These are phyloP conservation scores for Hippocampus abdominalis DNA, from an alignment of 2,113 vertebrate genomes.

Conservation along the genomic window DNA sequence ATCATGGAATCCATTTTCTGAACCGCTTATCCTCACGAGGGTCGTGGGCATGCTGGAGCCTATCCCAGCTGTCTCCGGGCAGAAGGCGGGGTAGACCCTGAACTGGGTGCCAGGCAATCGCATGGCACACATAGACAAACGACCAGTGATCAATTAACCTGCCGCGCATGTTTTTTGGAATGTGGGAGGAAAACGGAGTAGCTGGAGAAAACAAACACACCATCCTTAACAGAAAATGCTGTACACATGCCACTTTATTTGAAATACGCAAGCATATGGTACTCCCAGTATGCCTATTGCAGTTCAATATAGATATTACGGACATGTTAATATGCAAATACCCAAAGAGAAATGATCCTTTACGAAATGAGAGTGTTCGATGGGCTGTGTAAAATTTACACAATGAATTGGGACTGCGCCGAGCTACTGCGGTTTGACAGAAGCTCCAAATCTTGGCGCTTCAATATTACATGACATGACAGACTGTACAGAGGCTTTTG, in stretches of 20 bases:
- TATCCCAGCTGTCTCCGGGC: too few relatives aligned
- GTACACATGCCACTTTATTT: not conserved
- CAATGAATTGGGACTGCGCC: constrained; percentile 10
- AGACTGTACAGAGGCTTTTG: constrained; percentile 52
- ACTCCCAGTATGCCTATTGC: not conserved
- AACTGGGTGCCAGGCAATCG: too few relatives aligned
- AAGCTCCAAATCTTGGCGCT: constrained; percentile 42
- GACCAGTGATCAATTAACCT: too few relatives aligned
- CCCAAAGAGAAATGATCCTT: not conserved
- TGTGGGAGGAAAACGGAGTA: too few relatives aligned
- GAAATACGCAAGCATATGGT: not conserved
- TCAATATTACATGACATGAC: constrained; percentile 58
- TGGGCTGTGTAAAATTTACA: constrained; percentile 5
- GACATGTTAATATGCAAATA: not conserved
- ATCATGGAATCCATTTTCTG: too few relatives aligned
- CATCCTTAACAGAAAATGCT: not conserved
- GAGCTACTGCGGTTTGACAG: constrained; percentile 38
- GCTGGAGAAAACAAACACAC: not conserved
- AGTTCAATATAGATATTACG: not conserved
- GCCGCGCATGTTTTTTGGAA: too few relatives aligned
- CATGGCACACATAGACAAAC: too few relatives aligned
- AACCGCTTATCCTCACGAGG: too few relatives aligned
- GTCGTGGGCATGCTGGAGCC: not conserved
- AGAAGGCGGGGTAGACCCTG: too few relatives aligned
- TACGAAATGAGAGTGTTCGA: not conserved